Percentiles rank a stretch among this genome's conserved stretches.
phyloP scores from a whole-genome alignment of 1,140 invertebrate genomes.

The Cyclargus thomasi region DNA sequence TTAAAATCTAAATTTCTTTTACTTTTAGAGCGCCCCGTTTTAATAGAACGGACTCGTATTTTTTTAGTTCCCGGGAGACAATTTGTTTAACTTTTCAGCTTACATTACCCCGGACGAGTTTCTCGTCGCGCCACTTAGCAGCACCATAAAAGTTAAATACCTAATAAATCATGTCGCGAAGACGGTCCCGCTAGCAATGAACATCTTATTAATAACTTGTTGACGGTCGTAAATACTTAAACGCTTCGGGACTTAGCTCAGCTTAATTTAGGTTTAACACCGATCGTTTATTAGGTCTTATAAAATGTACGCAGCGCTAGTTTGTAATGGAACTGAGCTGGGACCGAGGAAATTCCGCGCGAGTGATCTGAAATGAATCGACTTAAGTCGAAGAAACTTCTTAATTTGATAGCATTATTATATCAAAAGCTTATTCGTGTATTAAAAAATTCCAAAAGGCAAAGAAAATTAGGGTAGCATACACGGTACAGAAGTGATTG shows the following conservation, averaged over 20 bases:
- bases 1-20: not conserved
- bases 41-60: conserved; percentile 14
- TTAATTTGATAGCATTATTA: too few species aligned
- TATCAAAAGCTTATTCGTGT: too few species aligned
- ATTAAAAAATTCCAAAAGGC: too few species aligned
- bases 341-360: not conserved
- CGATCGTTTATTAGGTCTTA: not conserved
- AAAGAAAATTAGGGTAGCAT: too few species aligned
- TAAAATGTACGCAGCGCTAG: not conserved
- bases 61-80: conserved; percentile 11
- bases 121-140: conserved; percentile 45
- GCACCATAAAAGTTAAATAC: conserved; percentile 55
- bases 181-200: conserved; percentile 31
- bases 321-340: not conserved
- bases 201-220: conserved; percentile 48
- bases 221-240: conserved; percentile 24
- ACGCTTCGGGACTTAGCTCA: not conserved
- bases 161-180: conserved; percentile 43
- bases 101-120: conserved; percentile 48
- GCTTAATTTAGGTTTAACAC: not conserved
- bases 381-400: not conserved
- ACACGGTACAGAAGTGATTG: too few species aligned
- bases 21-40: not conserved
- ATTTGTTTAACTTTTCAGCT: conserved; percentile 51
- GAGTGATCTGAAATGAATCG: not conserved